Conservation (phyloP, 2,797 vertebrate genomes). For the Chaenodraco wilsoni region DNA sequence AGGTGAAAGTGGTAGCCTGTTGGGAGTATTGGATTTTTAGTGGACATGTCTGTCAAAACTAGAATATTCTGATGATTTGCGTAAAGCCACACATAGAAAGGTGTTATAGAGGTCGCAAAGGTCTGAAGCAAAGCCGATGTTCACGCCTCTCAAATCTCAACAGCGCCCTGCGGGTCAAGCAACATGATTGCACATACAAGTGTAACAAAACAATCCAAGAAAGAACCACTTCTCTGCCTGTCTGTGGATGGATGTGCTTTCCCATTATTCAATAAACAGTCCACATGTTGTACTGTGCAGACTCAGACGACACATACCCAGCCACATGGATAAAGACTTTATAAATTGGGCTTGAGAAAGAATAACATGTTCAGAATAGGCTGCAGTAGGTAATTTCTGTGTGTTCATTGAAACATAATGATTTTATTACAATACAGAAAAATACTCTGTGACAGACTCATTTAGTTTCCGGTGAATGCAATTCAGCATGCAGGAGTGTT, state of each 20-base stretch:
- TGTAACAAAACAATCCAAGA: neutral
- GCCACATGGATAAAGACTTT: neutral
- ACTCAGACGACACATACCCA: neutral
- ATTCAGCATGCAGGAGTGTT: constrained; percentile 48
- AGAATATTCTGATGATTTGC: neutral
- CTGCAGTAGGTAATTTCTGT: neutral
- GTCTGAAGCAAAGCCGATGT: neutral
- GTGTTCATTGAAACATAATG: constrained; percentile 20
- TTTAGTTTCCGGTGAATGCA: constrained; percentile 30
- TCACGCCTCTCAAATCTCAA: neutral
- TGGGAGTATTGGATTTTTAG: neutral
- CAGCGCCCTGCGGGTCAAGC: neutral
- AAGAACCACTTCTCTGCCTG: neutral
- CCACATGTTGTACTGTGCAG: no score
- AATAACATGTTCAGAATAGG: neutral
- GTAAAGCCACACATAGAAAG: neutral
- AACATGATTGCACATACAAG: neutral
- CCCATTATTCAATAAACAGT: neutral
- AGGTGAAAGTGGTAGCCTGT: neutral
- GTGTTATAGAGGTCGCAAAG: neutral
- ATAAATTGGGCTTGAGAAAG: neutral
- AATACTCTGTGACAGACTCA: constrained; percentile 32
- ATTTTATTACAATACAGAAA: constrained; percentile 36
- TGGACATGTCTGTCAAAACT: neutral
- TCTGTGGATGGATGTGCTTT: neutral